Base-by-base conservation (phyloP, 2,113 vertebrate genomes). In the Odontesthes bonariensis region DNA sequence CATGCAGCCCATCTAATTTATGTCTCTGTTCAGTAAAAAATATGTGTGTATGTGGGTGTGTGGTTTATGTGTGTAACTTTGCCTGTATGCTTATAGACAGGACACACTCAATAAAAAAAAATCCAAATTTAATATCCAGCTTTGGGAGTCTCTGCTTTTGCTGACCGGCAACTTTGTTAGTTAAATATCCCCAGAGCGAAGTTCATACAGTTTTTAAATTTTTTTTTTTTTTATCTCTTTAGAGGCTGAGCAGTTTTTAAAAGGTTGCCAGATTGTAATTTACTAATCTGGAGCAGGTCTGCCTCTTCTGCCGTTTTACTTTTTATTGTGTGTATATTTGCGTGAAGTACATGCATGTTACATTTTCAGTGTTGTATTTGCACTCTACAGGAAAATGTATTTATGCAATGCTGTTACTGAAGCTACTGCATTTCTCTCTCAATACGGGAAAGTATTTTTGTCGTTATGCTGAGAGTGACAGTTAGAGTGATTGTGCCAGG, bases 371-470 rank as follows among this genome's bases (percentile, higher is more conserved):
- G n/a, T 35, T 60, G n/a, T 31, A 52, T 74, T 60, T 86, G 51
- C 56, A 52, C 68, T 56, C 46, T 46, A 73, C 60, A 63, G 56
- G 44, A 14, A 71, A 67, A 27, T 46, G 6, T 20, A 11, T 77
- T 71, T 42, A 59, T 86, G 67, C 73, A 62, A 71, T 73, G 54
- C 33, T 67, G 68, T 47, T 72, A 61, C 57, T 83, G 51, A 65
- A 69, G 79, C 80, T 58, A 19, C 78, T 79, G 86, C 89, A 78
- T 85, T 89, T 81, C 66, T 81, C 57, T 81, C 65, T 83, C 84
- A 85, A 89, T 88, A 91, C 69, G 52, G 73, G 57, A 79, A 89
- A 89, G 90, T 91, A 89, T 91, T 91, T 88, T 78, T 63, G 73
- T 84, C 58, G 76, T 51, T 76, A 91, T 89, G 86, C 77, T 73